Evolutionary conservation across 2,113 vertebrate genomes (phyloP).

Genomic region (Podarcis raffonei): DNA sequence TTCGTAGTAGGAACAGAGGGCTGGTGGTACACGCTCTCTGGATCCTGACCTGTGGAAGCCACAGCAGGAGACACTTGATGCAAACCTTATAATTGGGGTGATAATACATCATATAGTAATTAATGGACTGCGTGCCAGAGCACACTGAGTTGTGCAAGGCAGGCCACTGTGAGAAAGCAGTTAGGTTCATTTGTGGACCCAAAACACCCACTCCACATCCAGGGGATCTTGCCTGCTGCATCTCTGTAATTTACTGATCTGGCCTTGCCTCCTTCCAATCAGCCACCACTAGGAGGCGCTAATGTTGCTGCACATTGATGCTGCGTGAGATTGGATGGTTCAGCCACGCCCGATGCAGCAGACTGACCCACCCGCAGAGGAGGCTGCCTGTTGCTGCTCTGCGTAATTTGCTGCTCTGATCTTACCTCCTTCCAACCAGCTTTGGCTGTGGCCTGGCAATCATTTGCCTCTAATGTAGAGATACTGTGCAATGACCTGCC

Average conservation of each 20-base stretch:
- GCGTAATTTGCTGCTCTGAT: neutral
- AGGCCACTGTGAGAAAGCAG: neutral
- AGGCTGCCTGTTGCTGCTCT: neutral
- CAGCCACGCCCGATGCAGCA: neutral
- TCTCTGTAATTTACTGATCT: neutral
- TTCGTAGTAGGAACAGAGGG: too few relatives aligned
- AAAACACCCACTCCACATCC: neutral
- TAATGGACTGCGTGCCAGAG: neutral
- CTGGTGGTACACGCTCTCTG: too few relatives aligned
- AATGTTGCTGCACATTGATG: neutral
- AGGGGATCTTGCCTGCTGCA: neutral
- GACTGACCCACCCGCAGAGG: neutral
- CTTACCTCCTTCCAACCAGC: neutral
- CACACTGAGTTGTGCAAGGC: neutral
- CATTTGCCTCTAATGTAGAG: neutral
- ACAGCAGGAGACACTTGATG: neutral
- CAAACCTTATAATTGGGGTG: neutral
- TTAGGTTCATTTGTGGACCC: neutral
- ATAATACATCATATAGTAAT: neutral
- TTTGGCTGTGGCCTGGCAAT: neutral
- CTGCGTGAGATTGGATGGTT: neutral
- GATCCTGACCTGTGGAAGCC: too few relatives aligned
- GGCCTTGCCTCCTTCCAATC: neutral
- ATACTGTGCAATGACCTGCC: neutral
- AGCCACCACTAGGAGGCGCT: neutral